These are phyloP conservation scores for Bovichtus variegatus DNA, from an alignment of 2,797 vertebrate species.

Conservation along the genomic window DNA sequence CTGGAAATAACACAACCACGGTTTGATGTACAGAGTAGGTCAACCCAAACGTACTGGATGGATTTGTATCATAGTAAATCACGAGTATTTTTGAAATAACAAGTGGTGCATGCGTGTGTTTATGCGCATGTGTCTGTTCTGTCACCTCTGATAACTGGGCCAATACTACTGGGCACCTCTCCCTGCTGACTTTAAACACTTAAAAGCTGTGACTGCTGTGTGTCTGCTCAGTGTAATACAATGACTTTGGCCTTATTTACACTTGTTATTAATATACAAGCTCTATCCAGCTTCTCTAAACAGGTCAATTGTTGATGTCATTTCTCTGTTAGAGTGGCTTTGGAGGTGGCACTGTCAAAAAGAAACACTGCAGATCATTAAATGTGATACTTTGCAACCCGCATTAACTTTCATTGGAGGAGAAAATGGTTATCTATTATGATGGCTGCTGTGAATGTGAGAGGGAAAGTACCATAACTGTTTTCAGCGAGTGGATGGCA, in stretches of 20 bases:
- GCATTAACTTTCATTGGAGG: background rate
- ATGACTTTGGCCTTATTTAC: conserved; percentile 16
- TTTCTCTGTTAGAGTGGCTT: background rate
- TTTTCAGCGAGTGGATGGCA: conserved; percentile 8
- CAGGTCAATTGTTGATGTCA: background rate
- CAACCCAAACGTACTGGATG: background rate
- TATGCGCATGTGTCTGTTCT: conserved; percentile 15
- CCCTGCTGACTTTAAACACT: conserved; percentile 51
- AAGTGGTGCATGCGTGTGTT: background rate
- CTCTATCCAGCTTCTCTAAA: background rate
- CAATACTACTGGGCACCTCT: conserved; percentile 40
- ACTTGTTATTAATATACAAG: background rate
- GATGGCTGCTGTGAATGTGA: background rate
- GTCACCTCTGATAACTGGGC: conserved; percentile 60
- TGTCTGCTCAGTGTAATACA: conserved; percentile 25
- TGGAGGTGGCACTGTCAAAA: background rate
- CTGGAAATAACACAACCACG: background rate
- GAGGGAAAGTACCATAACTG: background rate
- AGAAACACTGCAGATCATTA: background rate
- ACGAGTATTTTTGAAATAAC: background rate
- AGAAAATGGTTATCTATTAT: background rate
- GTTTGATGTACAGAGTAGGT: background rate
- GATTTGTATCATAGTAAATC: background rate
- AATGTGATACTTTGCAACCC: background rate
- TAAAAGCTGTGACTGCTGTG: conserved; percentile 22